Evolutionary conservation across 1,140 invertebrate species (phyloP).

Genomic region (Lepidotrigona ventralis): DNA sequence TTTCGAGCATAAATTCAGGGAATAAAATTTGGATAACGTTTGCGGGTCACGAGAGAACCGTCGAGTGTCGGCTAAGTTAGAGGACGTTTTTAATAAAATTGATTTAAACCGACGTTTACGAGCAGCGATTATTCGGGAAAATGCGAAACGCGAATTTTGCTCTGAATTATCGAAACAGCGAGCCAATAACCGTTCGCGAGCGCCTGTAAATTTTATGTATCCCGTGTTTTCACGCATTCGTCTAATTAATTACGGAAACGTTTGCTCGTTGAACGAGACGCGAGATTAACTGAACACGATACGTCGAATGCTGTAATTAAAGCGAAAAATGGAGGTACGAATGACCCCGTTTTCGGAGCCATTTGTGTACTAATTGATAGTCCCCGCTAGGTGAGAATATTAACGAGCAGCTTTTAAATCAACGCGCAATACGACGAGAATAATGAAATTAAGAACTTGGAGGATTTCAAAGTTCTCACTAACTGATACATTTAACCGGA

Average conservation of each 20-base stretch:
- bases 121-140: neutral
- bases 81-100: no score
- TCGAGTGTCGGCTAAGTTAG: neutral
- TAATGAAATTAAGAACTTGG: no score
- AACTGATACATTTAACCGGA: neutral
- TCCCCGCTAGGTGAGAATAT: neutral
- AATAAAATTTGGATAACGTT: neutral
- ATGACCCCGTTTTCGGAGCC: neutral
- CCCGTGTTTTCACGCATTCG: neutral
- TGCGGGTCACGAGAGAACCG: neutral
- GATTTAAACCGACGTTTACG: neutral
- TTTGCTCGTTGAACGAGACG: neutral
- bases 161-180: neutral
- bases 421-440: no score
- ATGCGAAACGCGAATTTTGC: neutral
- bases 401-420: slow-evolving; percentile 18
- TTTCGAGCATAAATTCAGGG: no score
- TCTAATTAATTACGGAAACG: slow-evolving; percentile 16
- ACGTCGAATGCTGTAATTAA: slow-evolving; percentile 1
- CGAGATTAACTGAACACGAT: slow-evolving; percentile 6
- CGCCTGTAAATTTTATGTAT: neutral
- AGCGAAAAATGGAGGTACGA: slow-evolving; percentile 1
- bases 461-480: neutral
- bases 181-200: neutral
- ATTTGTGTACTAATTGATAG: slow-evolving; percentile 2